A percentile compares a stretch with the other conserved stretches of the same genome.
These are phyloP conservation scores for Sycon ciliatum DNA, from an alignment of 37 sponge, comb jelly and placozoan genomes.

Conservation along the genomic window DNA sequence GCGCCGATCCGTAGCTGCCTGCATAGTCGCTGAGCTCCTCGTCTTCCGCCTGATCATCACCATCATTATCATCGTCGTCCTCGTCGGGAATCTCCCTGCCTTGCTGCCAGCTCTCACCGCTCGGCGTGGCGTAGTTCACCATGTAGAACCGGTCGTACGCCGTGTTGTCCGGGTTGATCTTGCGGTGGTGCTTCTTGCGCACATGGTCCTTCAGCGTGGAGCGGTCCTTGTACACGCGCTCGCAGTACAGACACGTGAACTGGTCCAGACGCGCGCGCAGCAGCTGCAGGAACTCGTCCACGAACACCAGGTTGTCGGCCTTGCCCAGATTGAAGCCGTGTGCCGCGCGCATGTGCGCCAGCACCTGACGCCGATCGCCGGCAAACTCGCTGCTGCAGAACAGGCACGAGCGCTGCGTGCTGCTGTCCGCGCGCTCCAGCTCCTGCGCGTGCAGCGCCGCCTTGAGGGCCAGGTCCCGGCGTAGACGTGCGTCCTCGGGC, in stretches of 20 bases:
- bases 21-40: background rate
- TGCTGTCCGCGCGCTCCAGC: conserved; percentile 44
- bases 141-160: conserved; percentile 78
- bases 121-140: conserved; percentile 63
- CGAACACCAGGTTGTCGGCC: conserved; percentile 70
- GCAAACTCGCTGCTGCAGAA: conserved; percentile 51
- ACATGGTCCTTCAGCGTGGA: conserved; percentile 83
- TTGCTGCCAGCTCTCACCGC: background rate
- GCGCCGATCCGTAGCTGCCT: too few species aligned
- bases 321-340: conserved; percentile 74
- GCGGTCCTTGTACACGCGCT: conserved; percentile 57
- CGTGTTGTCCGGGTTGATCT: conserved; percentile 62
- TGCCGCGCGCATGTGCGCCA: conserved; percentile 61
- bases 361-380: conserved; percentile 34
- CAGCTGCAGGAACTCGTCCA: conserved; percentile 48
- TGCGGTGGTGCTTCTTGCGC: conserved; percentile 89
- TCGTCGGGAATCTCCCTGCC: background rate
- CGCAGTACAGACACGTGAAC: conserved; percentile 79
- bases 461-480: conserved; percentile 40
- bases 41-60: conserved; percentile 42
- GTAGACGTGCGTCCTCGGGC: conserved; percentile 50
- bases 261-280: conserved; percentile 48
- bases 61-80: conserved; percentile 41
- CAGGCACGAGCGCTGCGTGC: conserved; percentile 34
- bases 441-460: conserved; percentile 49